phyloP scores from a whole-genome alignment of 2,113 vertebrate species.

The Dolichotis patagonum region DNA sequence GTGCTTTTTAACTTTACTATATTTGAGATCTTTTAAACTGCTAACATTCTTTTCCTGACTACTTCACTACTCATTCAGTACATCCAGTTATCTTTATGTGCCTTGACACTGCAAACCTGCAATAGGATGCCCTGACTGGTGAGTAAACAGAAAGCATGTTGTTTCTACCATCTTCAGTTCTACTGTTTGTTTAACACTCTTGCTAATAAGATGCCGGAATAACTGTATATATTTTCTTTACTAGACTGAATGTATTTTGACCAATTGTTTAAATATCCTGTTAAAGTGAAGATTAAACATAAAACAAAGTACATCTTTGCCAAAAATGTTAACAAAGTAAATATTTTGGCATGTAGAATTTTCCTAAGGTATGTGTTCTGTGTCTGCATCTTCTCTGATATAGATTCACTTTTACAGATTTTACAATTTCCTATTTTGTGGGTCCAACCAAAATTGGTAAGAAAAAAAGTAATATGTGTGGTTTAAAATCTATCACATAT shows the following conservation, averaged over 20 bases:
- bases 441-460: not conserved
- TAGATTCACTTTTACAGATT: not conserved
- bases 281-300: slow-evolving; percentile 4
- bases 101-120: not conserved
- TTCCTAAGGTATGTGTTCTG: not conserved
- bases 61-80: not conserved
- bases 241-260: not conserved
- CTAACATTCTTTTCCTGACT: not conserved
- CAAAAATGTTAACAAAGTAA: slow-evolving; percentile 33
- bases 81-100: not conserved
- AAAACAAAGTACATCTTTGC: not conserved
- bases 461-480: not conserved
- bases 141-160: not conserved
- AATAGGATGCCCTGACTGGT: not conserved
- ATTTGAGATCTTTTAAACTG: not conserved
- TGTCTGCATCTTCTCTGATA: not conserved
- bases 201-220: not conserved
- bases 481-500: not conserved
- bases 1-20: not conserved
- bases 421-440: not conserved
- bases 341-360: not conserved
- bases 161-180: not conserved
- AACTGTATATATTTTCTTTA: not conserved
- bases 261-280: not conserved
- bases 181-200: not conserved